A percentile compares a stretch with the other conserved stretches of the same genome.
Conservation (phyloP, 2,113 vertebrate genomes). For the Aix galericulata region DNA sequence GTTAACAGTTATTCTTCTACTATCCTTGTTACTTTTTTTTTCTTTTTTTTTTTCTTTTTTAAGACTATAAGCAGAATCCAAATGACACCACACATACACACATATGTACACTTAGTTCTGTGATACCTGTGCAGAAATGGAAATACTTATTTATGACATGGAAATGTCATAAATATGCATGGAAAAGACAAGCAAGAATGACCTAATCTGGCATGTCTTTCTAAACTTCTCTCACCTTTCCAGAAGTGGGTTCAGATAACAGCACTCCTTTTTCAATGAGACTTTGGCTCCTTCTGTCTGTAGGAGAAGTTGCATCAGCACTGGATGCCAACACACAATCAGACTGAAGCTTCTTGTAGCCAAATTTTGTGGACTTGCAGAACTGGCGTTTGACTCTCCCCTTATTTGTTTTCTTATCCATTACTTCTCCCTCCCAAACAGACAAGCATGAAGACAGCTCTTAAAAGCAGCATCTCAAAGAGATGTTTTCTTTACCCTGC, state of each 20-base stretch:
- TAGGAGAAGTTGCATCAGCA: not conserved
- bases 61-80: not conserved
- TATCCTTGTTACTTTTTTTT: not conserved
- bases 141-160: not conserved
- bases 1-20: rapidly evolving
- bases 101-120: not conserved
- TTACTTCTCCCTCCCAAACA: not conserved
- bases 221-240: not conserved
- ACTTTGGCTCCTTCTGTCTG: not conserved
- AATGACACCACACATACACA: not conserved
- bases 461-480: not conserved
- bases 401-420: not conserved
- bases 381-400: not conserved
- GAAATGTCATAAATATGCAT: too few species aligned
- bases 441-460: not conserved
- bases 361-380: not conserved
- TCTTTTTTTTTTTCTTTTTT: not conserved
- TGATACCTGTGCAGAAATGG: not conserved
- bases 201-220: not conserved
- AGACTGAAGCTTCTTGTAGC: not conserved
- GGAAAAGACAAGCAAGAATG: not conserved
- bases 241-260: not conserved
- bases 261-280: not conserved
- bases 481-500: not conserved
- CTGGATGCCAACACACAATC: not conserved